Percentiles rank a stretch among this genome's conserved stretches.
Evolutionary conservation across 2,797 vertebrate genomes (phyloP).

Genomic region (Eurystomus glaucurus): DNA sequence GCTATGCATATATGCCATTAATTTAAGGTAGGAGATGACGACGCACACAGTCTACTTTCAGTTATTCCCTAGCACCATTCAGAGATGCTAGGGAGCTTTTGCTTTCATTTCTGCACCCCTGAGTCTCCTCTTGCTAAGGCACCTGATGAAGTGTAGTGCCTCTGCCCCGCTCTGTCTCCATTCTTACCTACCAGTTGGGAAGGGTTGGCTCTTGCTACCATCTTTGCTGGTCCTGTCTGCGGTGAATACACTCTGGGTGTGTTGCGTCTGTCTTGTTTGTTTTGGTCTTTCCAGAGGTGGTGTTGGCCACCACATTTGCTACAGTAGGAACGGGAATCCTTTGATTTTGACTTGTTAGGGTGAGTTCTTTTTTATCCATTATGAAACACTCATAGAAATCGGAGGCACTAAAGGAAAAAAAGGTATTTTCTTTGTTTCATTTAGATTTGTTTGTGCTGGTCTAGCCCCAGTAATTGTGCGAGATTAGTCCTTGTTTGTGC

Average conservation of each 20-base stretch:
- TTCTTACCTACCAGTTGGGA: neutral
- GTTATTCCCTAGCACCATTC: neutral
- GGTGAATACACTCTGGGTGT: neutral
- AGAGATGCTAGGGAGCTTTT: neutral
- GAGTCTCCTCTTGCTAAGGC: neutral
- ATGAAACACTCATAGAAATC: neutral
- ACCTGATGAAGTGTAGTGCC: neutral
- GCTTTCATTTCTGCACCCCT: neutral
- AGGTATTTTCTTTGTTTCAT: neutral
- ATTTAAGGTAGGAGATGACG: neutral
- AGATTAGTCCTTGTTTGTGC: neutral
- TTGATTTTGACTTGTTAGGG: neutral
- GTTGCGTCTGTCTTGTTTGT: neutral
- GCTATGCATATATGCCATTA: neutral
- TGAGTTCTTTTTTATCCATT: conserved; percentile 22
- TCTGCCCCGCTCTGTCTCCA: neutral
- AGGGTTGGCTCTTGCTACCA: neutral
- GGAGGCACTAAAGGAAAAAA: conserved; percentile 13
- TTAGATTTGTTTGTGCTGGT: neutral
- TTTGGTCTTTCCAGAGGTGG: neutral
- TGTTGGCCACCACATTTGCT: neutral
- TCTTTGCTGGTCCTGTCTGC: neutral
- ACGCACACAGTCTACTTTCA: neutral
- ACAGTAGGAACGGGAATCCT: conserved; percentile 24
- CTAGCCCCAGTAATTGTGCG: neutral